Base-by-base conservation (phyloP, 2,797 vertebrate genomes). In the Enteromius mattozi region DNA sequence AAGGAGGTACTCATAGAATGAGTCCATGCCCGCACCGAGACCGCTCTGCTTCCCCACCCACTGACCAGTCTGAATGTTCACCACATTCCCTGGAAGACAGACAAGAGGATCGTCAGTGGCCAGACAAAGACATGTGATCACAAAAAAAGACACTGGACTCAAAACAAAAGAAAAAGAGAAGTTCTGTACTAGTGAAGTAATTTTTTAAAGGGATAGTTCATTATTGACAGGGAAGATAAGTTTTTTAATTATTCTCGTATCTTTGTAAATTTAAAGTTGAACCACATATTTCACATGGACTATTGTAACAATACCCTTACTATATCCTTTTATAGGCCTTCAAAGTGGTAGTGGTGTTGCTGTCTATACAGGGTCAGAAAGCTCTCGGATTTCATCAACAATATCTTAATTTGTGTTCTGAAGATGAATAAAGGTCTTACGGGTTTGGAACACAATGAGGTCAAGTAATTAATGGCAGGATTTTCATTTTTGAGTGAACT, bases 21-120 rank as follows among this genome's bases (percentile, higher is more conserved):
- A 99, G 88, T 99, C 98, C 81, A 97, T 96, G 0, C 98, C 98
- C 0, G 98, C 98, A 56, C 98, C 98, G 72, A 99, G 91, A 3
- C 98, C 98, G 21, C 98, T 99, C 90, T 99, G 98, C 91, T 96
- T 99, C 63, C 97, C 95, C 61, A 99, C 96, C 98, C 98, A 99
- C 65, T 97, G 96, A 76, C 98, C 98, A 0, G 98, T 99, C 92
- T 99, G 98, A 91, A 99, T 99, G 89, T 99, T 98, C 77, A 99
- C 96, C 76, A 99, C 97, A 40, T 99, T 99, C 42, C 98, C 98
- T 99, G 85, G 56, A 81, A 86, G 6, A 13, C 10, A 45, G 6
- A 51, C 4, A 49, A n/a, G 27, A 78, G 14, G 14, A 63, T 33
- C 8, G 27, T 30, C 2, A 30, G 1, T 13, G 42, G 24, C 6